Base-by-base conservation (phyloP, 2,113 vertebrate genomes). In the Nyctibius bracteatus region DNA sequence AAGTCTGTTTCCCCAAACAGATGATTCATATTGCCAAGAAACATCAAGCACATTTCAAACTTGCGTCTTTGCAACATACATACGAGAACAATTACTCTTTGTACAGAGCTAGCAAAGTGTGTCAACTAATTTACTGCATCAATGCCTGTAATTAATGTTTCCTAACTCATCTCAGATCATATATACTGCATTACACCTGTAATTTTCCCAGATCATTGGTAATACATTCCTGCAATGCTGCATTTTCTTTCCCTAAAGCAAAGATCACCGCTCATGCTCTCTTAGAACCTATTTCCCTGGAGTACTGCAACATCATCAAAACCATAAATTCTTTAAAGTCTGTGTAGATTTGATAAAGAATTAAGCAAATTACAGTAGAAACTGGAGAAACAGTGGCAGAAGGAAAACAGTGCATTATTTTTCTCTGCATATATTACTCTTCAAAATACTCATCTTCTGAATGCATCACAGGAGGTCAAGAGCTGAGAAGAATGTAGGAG, bases 61-160 rank as follows among this genome's bases (percentile, higher is more conserved):
- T 81, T 87, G 33, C 62, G 33, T 78, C 43, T 93, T 93, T 94
- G 44, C 73, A 73, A 81, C 54, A 74, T 25, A 80, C 70, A 43
- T 2, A 51, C n/a, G 81, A 81, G 37, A 97, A 70, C 81, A 88
- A 95, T 88, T 89, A 27, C 44, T 92, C 63, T 94, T 96, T 96
- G 82, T 95, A 79, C 74, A 87, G 92, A 97, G 70, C 86, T 66
- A 96, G 83, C 83, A 95, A 96, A 59, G 90, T 96, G 35, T 95
- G 72, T 94, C 94, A 97, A 96, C 81, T 96, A 96, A 97, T 97
- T 97, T 98, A 92, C 74, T 97, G 90, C 92, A 92, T 61, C 83
- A 74, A 66, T 93, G 94, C 35, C 71, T 94, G 63, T 96, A 97
- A 97, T 96, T 95, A 96, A 97, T 96, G 79, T 70, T 97, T 97